These are phyloP conservation scores for Fistularia commersonii DNA, from an alignment of 2,797 vertebrate genomes.

Conservation along the genomic window DNA sequence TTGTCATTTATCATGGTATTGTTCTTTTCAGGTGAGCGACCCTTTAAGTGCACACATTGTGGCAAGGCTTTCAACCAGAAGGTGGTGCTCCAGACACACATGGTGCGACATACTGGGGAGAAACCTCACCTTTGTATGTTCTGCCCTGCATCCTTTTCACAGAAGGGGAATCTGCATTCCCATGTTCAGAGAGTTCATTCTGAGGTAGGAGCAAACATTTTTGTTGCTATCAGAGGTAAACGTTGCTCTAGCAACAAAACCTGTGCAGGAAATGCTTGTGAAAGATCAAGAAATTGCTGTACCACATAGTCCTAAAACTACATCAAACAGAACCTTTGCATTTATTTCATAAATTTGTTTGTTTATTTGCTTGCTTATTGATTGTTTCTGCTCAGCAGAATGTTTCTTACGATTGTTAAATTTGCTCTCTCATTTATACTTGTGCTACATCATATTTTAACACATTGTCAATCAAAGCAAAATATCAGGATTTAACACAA, in stretches of 20 bases:
- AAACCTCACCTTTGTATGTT: slow-evolving; percentile 95
- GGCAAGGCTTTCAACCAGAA: slow-evolving; percentile 99
- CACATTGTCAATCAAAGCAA: too few relatives aligned
- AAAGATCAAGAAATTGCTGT: too few relatives aligned
- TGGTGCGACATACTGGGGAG: slow-evolving; percentile 96
- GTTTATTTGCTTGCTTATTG: too few relatives aligned
- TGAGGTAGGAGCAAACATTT: slow-evolving; percentile 78
- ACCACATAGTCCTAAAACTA: too few relatives aligned
- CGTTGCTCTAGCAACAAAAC: neutral
- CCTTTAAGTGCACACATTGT: slow-evolving; percentile 90
- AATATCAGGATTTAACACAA: too few relatives aligned
- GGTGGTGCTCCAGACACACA: slow-evolving; percentile 97
- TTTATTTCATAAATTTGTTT: too few relatives aligned
- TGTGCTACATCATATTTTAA: too few relatives aligned
- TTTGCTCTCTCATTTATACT: too few relatives aligned
- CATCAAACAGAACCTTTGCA: too few relatives aligned
- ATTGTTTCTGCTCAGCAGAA: too few relatives aligned
- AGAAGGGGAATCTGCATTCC: slow-evolving; percentile 97
- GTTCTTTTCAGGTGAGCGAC: slow-evolving; percentile 83
- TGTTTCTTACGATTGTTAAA: too few relatives aligned
- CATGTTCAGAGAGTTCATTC: slow-evolving; percentile 97
- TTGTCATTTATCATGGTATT: neutral
- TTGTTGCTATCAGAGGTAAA: neutral
- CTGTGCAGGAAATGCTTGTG: too few relatives aligned
- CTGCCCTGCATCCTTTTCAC: slow-evolving; percentile 96